These are phyloP conservation scores for Parapristionchus giblindavisi DNA, from an alignment of 2,888 invertebrate species.

Conservation along the genomic window DNA sequence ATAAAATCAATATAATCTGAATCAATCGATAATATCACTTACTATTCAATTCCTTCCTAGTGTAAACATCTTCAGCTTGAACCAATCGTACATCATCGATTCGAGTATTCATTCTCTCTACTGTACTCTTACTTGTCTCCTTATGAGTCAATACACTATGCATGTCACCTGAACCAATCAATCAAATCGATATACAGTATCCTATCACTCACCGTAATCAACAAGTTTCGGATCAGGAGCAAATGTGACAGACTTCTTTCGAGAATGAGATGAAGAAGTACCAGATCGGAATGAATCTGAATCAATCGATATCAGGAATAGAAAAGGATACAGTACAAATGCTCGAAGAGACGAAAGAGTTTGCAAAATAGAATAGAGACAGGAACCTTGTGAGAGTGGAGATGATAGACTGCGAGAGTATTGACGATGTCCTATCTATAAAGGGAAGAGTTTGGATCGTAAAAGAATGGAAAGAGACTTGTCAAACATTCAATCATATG, in stretches of 20 bases:
- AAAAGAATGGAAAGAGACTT: neutral
- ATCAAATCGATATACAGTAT: neutral
- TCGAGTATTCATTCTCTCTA: no score
- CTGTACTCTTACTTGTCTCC: neutral
- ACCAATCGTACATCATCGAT: neutral
- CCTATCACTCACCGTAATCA: neutral
- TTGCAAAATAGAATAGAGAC: neutral
- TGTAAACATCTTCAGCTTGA: constrained; percentile 3
- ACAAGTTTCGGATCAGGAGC: neutral
- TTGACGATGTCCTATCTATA: neutral
- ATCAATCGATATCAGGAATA: no score
- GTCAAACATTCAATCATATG: constrained; percentile 1
- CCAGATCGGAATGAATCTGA: no score
- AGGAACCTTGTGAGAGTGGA: neutral
- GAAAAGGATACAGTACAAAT: no score
- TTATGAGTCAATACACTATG: neutral
- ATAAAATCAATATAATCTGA: neutral
- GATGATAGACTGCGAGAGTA: constrained; percentile 11
- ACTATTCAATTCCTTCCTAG: neutral
- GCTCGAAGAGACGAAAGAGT: no score
- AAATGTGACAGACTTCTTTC: constrained; percentile 23
- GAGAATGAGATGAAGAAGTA: constrained; percentile 13
- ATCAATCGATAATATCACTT: neutral
- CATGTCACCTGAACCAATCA: neutral
- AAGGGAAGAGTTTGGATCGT: neutral